Conservation (phyloP, 2,113 vertebrate genomes). For the Tinamus guttatus region DNA sequence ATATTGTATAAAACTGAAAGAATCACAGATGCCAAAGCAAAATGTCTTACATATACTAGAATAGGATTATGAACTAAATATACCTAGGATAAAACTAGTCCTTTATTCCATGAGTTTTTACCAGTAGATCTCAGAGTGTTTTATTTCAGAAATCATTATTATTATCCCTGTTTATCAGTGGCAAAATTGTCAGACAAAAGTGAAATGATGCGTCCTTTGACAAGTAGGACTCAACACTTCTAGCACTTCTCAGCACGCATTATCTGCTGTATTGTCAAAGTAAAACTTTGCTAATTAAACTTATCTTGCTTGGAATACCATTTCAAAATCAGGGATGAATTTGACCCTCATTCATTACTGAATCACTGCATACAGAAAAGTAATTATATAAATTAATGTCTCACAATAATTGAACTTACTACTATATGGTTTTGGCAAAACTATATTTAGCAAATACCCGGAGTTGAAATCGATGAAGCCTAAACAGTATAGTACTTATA, state of each 20-base stretch:
- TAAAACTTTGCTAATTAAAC: neutral
- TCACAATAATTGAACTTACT: neutral
- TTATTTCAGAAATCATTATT: neutral
- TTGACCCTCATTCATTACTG: neutral
- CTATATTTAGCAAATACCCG: neutral
- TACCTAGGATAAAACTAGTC: neutral
- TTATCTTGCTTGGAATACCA: neutral
- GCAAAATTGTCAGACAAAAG: neutral
- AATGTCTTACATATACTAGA: neutral
- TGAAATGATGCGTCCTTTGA: neutral
- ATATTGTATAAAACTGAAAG: neutral
- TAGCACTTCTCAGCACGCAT: fast-evolving
- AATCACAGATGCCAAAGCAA: neutral
- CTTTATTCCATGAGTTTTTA: neutral
- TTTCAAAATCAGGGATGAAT: neutral
- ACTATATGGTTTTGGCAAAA: neutral
- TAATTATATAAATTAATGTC: neutral
- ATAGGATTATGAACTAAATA: neutral
- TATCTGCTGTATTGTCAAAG: neutral
- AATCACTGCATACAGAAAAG: neutral
- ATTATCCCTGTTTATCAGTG: neutral
- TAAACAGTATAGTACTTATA: neutral
- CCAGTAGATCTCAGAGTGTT: neutral
- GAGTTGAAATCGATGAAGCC: neutral
- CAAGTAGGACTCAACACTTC: no score